Percentiles rank a stretch among this genome's conserved stretches.
phyloP scores from a whole-genome alignment of 35 echinoderm and acorn worm genomes.

The Ptychodera flava region DNA sequence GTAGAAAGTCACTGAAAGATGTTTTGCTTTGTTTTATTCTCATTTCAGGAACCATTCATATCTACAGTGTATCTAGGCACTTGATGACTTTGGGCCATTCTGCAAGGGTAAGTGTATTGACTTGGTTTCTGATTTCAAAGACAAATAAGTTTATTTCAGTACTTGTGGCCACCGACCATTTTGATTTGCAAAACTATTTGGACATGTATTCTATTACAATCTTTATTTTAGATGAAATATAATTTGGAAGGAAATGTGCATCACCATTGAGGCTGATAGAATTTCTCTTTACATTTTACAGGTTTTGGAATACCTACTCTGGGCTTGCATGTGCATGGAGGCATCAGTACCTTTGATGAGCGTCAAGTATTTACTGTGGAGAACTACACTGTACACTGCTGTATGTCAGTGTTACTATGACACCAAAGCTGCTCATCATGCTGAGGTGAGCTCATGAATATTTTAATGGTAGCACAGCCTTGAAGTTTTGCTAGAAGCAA shows the following conservation, averaged over 20 bases:
- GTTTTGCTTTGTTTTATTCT: too few relatives aligned
- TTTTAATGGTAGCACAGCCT: too few relatives aligned
- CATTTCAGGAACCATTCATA: conserved; percentile 89
- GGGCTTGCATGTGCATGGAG: conserved; percentile 99
- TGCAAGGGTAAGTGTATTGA: conserved; percentile 67
- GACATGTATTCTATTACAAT: too few relatives aligned
- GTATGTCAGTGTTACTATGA: conserved; percentile 98
- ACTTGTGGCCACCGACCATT: too few relatives aligned
- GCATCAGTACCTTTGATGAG: conserved; percentile 83
- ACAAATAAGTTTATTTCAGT: too few relatives aligned
- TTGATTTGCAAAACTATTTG: too few relatives aligned
- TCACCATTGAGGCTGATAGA: too few relatives aligned
- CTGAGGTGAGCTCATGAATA: conserved; percentile 59
- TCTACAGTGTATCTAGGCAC: conserved; percentile 97
- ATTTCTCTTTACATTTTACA: too few relatives aligned
- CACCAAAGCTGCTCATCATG: conserved; percentile 74
- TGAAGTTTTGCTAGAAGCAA: too few relatives aligned
- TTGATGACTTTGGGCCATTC: conserved; percentile 97
- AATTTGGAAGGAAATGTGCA: too few relatives aligned
- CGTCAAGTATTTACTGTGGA: conserved; percentile 84
- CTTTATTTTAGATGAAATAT: too few relatives aligned
- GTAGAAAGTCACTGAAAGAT: too few relatives aligned
- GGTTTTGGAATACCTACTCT: conserved; percentile 94
- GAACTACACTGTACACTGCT: conserved; percentile 90
- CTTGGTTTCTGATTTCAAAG: background rate